Base-by-base conservation (phyloP, 2,797 vertebrate species). In the Merluccius polli region DNA sequence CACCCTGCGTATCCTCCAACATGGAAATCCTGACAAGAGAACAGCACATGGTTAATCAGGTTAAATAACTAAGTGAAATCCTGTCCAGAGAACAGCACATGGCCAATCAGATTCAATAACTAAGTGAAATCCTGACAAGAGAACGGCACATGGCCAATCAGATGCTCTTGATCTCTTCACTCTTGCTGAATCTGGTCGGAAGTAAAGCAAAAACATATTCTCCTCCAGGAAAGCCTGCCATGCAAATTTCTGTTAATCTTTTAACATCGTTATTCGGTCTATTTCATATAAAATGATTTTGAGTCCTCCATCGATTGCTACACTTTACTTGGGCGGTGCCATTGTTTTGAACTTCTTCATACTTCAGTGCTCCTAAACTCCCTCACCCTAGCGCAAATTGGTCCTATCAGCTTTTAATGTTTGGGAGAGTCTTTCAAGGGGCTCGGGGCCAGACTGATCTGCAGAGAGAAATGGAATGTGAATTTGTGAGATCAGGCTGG, bases 1-100 rank as follows among this genome's bases (percentile, higher is more conserved):
- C 94, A 95, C 48, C 92, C 94, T 33, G 88, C 89, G 89, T 94
- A 95, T 69, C 63, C 63, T 29, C 92, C 92, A 80, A 91, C 85
- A 91, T 97, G 93, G 81, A 88, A 86, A 77, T 93, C 92, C 94
- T 93, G 78, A 33, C 92, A 93, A 92, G 76, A 35, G 59, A 78
- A 59, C 6, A 44, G 83, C 63, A 71, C 59, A 48, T 3, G 33
- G 8, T 38, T 29, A 72, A 75, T 52, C 41, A 52, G 29, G 36
- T 29, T 1, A 1, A 1, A 70, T 12, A 68, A 1, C 16, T 21
- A 33, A 9, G 38, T 65, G 24, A 31, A 86, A 77, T 93, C 92
- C 94, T 93, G 77, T 31, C 92, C 93, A 92, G 77, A 33, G 59
- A 78, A 59, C 6, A 44, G 83, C 63, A 71, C 59, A 48, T 3